phyloP scores from a whole-genome alignment of 2,113 vertebrate genomes.

The Tupaia chinensis region DNA sequence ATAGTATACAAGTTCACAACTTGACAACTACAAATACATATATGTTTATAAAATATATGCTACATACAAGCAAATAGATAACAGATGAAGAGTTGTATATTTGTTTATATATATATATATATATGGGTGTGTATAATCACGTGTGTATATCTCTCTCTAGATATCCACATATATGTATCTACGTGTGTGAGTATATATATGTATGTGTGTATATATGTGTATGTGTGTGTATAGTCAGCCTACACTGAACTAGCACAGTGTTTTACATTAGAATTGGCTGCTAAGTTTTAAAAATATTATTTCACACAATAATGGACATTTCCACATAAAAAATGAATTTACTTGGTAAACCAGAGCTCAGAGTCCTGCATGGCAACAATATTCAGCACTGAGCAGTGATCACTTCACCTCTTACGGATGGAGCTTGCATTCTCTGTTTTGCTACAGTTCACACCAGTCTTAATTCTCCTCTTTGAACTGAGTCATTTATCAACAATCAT shows the following conservation, averaged over 20 bases:
- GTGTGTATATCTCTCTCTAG: not conserved
- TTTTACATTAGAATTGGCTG: conserved; percentile 45
- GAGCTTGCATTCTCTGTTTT: conserved; percentile 40
- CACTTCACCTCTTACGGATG: conserved; percentile 42
- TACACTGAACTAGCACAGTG: not conserved
- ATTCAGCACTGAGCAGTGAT: not conserved
- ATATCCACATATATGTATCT: no score
- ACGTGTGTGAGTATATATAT: not conserved
- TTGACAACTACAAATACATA: not conserved
- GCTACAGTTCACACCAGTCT: not conserved
- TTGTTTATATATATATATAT: not conserved
- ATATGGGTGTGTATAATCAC: not conserved
- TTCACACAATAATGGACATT: not conserved
- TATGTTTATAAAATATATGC: not conserved
- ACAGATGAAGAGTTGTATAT: conserved; percentile 6
- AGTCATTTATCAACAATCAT: not conserved
- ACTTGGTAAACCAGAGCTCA: not conserved
- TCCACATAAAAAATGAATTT: not conserved
- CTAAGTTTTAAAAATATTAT: not conserved
- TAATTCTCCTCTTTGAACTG: not conserved
- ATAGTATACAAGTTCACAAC: conserved; percentile 33
- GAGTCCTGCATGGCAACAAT: conserved; percentile 10
- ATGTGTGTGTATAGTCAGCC: not conserved
- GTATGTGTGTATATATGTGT: not conserved
- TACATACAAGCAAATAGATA: not conserved